Evolutionary conservation across 23 tunicate genomes (phyloP), one percentile per base, ranked within the genome.

Genomic region (Trididemnum nubilum): DNA sequence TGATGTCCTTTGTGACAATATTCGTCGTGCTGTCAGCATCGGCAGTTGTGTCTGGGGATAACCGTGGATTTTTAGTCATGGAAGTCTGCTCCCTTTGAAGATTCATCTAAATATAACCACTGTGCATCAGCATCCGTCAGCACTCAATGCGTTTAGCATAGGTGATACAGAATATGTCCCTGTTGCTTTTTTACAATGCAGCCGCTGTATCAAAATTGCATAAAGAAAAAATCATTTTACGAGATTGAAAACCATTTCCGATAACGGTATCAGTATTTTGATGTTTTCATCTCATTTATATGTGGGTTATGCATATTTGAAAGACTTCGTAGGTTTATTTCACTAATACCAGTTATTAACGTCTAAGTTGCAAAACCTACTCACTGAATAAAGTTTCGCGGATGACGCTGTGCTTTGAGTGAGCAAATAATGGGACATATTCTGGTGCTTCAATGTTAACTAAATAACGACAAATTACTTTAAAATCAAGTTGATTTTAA

Each of bases 401-500:
- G 94, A 74, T 0, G 82, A 73, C 24, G 66, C 19, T 54, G 81
- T 51, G 32, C 84, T 83, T 71, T 72, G 85, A 2, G 97, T 91
- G 39, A 91, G 84, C 28, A 91, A 89, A 37, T 91, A 91, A 73
- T 91, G 97, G 24, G 97, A 85, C 90, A 91, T 89, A 54, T 91
- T 88, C 85, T 91, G 97, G 81, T 91, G 97, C 83, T 91, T 83
- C 87, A 91, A 82, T 34, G 97, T 91, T 59, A 91, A 77, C 97
- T 91, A 79, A 59, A 80, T 38, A 77, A 9, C 5, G 82, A 54
- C 69, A 35, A 23, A 34, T 34, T n/a, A 24, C 30, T 5, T 64
- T n/a, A 5, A 12, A 64, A 12, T 64, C 7, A 64, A 64, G 18
- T 23, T 9, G 71, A n/a, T n/a, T 64, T 64, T 9, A 64, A 49